Percentiles rank a stretch among this genome's conserved stretches.
Conservation (phyloP, 2,113 vertebrate species). For the Verasper variegatus region DNA sequence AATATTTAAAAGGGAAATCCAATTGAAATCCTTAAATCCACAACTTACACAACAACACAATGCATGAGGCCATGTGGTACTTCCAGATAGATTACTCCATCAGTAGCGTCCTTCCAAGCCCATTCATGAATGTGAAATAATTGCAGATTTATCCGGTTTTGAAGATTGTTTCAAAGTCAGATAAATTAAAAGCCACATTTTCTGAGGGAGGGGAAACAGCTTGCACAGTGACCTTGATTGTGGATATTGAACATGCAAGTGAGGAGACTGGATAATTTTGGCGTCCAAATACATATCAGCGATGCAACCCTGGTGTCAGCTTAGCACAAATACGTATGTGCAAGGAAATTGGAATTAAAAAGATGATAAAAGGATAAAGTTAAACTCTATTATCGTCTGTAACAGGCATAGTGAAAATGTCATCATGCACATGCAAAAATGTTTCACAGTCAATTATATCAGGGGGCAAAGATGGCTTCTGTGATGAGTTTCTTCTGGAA, state of each 20-base stretch:
- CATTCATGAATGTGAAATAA: constrained; percentile 42
- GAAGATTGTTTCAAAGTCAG: constrained; percentile 39
- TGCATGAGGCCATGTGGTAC: constrained; percentile 22
- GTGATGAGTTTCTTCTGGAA: background rate
- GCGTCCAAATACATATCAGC: constrained; percentile 8
- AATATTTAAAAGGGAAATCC: background rate
- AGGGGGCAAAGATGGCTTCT: background rate
- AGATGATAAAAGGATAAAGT: constrained; percentile 26
- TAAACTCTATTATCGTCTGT: constrained; percentile 3
- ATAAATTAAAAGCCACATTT: constrained; percentile 24
- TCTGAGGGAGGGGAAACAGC: constrained; percentile 19
- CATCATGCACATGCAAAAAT: constrained; percentile 8
- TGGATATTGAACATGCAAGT: constrained; percentile 32
- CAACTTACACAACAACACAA: background rate
- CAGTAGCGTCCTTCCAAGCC: constrained; percentile 3
- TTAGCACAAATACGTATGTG: constrained; percentile 9
- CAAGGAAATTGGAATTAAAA: constrained; percentile 22
- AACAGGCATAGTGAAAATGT: background rate
- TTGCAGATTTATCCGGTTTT: constrained; percentile 36
- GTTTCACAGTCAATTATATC: constrained; percentile 6
- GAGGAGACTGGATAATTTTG: constrained; percentile 23
- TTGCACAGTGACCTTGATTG: constrained; percentile 54
- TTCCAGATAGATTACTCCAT: constrained; percentile 23
- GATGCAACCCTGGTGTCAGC: constrained; percentile 6
- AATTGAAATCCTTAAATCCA: background rate